Evolutionary conservation across 2,113 vertebrate species (phyloP).

Genomic region (Calypte anna): DNA sequence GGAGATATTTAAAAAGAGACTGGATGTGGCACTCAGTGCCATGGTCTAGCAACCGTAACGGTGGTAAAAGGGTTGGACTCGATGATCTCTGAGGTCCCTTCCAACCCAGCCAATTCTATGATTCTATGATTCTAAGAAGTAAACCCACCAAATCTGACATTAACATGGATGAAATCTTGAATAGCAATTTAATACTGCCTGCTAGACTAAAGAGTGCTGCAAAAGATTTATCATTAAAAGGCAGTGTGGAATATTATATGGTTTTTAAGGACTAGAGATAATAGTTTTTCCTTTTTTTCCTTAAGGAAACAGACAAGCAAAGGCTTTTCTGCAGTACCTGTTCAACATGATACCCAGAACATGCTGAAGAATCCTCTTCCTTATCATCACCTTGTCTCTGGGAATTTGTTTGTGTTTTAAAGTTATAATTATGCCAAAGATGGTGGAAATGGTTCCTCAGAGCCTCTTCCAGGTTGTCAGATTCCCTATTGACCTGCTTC

Average conservation of each 20-base stretch:
- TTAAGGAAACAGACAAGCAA: background rate
- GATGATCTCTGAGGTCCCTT: too few relatives aligned
- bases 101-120: too few relatives aligned
- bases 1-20: too few relatives aligned
- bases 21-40: too few relatives aligned
- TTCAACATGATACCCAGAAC: background rate
- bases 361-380: background rate
- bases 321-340: background rate
- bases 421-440: background rate
- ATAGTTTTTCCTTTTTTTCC: background rate
- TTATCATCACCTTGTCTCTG: background rate
- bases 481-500: background rate
- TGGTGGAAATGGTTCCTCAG: background rate
- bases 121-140: too few relatives aligned
- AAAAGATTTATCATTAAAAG: background rate
- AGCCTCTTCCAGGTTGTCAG: background rate
- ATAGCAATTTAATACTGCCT: background rate
- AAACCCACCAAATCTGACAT: background rate
- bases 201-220: background rate
- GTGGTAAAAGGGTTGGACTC: too few relatives aligned
- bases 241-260: background rate
- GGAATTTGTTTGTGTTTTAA: background rate
- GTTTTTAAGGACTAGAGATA: background rate
- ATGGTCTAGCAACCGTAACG: too few relatives aligned
- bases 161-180: background rate